phyloP scores from a whole-genome alignment of 2,888 invertebrate species.

The Agriopis aurantiaria region DNA sequence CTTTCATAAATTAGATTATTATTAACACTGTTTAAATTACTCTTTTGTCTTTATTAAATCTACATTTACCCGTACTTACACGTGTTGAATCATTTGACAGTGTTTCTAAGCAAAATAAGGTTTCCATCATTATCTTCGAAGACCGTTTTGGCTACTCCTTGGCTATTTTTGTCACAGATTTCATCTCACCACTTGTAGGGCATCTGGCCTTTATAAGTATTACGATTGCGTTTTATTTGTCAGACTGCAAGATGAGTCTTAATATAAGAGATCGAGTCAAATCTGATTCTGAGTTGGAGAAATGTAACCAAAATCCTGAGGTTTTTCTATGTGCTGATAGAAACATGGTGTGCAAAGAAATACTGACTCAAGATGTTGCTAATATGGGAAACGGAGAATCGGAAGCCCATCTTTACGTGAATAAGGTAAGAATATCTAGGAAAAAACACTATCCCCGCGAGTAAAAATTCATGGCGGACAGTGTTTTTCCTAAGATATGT shows the following conservation, averaged over 20 bases:
- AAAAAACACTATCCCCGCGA: too few species aligned
- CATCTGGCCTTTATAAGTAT: constrained; percentile 17
- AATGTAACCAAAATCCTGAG: neutral
- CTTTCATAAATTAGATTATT: too few species aligned
- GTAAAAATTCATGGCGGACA: too few species aligned
- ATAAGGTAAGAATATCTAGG: constrained; percentile 19
- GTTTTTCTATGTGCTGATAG: neutral
- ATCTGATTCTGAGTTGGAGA: constrained; percentile 10
- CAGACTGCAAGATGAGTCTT: constrained; percentile 21
- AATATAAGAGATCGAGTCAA: constrained; percentile 1
- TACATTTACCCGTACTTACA: neutral
- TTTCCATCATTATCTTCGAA: constrained; percentile 21
- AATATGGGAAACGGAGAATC: neutral
- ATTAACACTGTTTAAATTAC: neutral
- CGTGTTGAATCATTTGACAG: neutral
- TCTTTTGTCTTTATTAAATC: too few species aligned
- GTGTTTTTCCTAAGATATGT: too few species aligned
- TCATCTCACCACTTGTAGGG: constrained; percentile 28
- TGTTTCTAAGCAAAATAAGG: constrained; percentile 21
- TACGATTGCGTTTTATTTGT: constrained; percentile 9
- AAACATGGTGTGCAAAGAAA: neutral
- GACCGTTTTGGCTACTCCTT: neutral
- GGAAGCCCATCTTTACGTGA: constrained; percentile 1
- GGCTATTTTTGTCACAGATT: constrained; percentile 17
- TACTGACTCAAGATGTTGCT: neutral